phyloP scores from a whole-genome alignment of 2,888 invertebrate species.

The Nomada ruficornis region DNA sequence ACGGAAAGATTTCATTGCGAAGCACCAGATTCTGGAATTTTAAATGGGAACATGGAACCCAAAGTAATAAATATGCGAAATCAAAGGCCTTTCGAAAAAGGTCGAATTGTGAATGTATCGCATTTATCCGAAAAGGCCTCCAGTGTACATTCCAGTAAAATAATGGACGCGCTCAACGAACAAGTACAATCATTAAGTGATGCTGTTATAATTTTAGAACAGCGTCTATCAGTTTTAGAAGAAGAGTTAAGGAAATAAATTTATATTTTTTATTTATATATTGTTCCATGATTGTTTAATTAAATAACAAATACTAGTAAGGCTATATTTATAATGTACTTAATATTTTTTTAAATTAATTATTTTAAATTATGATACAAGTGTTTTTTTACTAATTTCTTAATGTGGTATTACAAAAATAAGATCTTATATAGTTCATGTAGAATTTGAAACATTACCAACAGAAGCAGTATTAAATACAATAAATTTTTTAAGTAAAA shows the following conservation, averaged over 20 bases:
- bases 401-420: neutral
- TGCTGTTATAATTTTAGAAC: slow-evolving; percentile 86
- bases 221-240: slow-evolving; percentile 86
- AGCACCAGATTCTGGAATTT: slow-evolving; percentile 48
- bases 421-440: neutral
- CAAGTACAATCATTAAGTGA: slow-evolving; percentile 86
- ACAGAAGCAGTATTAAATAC: neutral
- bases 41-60: slow-evolving; percentile 52
- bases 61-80: slow-evolving; percentile 71
- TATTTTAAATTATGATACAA: slow-evolving; percentile 3
- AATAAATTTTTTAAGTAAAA: neutral
- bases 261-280: slow-evolving; percentile 11
- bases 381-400: slow-evolving; percentile 1
- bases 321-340: slow-evolving; percentile 7
- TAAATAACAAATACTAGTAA: slow-evolving; percentile 16
- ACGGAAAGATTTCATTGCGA: slow-evolving; percentile 44
- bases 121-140: slow-evolving; percentile 20
- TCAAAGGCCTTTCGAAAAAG: slow-evolving; percentile 45
- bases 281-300: slow-evolving; percentile 11
- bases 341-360: slow-evolving; percentile 21
- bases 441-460: neutral
- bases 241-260: slow-evolving; percentile 78
- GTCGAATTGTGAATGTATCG: slow-evolving; percentile 35
- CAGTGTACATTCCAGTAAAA: slow-evolving; percentile 33
- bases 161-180: slow-evolving; percentile 85